phyloP scores from a whole-genome alignment of 2,888 invertebrate genomes.

The Plusia festucae region DNA sequence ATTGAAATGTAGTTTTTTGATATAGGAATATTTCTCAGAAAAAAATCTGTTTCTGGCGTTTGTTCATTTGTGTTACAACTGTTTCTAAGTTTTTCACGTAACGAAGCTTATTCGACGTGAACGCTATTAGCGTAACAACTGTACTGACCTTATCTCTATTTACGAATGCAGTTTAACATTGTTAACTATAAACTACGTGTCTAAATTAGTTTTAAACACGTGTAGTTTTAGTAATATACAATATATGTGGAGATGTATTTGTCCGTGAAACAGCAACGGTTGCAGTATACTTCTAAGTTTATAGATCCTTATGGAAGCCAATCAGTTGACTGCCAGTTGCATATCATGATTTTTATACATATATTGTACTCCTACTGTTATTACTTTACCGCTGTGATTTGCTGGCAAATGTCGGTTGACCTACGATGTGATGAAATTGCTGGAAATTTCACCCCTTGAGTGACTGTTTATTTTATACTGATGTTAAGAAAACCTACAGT shows the following conservation, averaged over 20 bases:
- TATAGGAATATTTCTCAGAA: conserved; percentile 19
- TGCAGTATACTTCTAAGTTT: conserved; percentile 47
- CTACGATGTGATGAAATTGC: not conserved
- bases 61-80: conserved; percentile 16
- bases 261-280: conserved; percentile 38
- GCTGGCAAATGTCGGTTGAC: not conserved
- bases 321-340: conserved; percentile 45
- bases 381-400: not conserved
- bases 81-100: conserved; percentile 34
- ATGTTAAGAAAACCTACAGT: not conserved
- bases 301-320: conserved; percentile 48
- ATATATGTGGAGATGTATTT: conserved; percentile 32
- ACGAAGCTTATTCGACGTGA: conserved; percentile 21
- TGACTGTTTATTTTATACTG: not conserved
- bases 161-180: conserved; percentile 43
- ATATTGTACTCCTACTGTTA: conserved; percentile 19
- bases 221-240: conserved; percentile 34
- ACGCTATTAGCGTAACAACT: conserved; percentile 32
- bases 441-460: not conserved
- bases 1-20: conserved; percentile 36
- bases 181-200: conserved; percentile 38
- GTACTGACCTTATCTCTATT: conserved; percentile 44
- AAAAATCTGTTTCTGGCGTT: conserved; percentile 34
- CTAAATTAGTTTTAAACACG: conserved; percentile 49
- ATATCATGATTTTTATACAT: conserved; percentile 31